Evolutionary conservation across 1,140 invertebrate genomes (phyloP), one percentile per base, ranked within the genome.

Genomic region (Spodoptera litura): DNA sequence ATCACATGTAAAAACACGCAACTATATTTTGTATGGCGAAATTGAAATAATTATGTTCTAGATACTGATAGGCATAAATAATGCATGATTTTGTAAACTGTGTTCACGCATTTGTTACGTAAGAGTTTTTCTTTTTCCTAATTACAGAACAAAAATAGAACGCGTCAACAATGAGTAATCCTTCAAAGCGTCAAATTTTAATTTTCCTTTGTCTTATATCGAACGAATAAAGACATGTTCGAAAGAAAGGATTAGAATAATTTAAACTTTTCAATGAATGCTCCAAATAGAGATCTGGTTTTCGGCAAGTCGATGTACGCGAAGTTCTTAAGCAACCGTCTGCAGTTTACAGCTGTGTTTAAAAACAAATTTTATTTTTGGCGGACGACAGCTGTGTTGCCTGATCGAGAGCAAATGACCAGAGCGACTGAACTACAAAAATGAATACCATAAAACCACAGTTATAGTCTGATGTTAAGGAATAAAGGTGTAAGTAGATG

Each of bases 1-100:
- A 80, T 76, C 76, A 81, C 64, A 52, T 44, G 62, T 78, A 72
- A 81, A 86, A 75, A 79, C 59, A 75, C 62, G 44, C 44, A 66
- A 20, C 55, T 53, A 75, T 8, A 56, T 59, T 62, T 78, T 58
- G 68, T 35, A 77, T 77, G 62, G 38, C 35, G 61, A 77, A 68
- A 68, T 68, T 27, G n/a, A 66, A 38, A 38, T 61, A 20, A 20
- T 20, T 20, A 12, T 61, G 58, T 31, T 27, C 20, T 70, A 75
- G 20, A 53, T 64, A 51, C 38, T 44, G 9, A 44, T 44, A 44
- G 38, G 9, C 8, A 44, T 44, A 10, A 8, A 8, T 9, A 10
- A 10, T 44, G 4, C 35, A 4, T 8, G 35, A 8, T 6, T 44
- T 44, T 44, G 3, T 31, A 2, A 44, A 44, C 38, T 44, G 38